These are phyloP conservation scores for Chymomyza fuscimana DNA, from an alignment of 2,888 invertebrate genomes.

Conservation along the genomic window DNA sequence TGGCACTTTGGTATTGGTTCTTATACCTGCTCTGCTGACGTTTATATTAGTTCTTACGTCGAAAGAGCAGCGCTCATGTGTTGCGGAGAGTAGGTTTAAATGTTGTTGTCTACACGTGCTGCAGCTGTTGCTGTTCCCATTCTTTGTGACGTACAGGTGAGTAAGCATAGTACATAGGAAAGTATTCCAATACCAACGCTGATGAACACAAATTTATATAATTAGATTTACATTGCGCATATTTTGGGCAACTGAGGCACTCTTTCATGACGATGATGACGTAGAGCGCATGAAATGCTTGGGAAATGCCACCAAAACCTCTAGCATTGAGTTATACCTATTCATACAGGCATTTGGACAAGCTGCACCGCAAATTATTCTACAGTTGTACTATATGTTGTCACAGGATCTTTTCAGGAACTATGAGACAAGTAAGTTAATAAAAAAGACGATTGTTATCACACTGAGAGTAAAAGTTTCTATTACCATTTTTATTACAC, in stretches of 20 bases:
- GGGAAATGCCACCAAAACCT: constrained; percentile 82
- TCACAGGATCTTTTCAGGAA: constrained; percentile 81
- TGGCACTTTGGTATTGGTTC: constrained; percentile 80
- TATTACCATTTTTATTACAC: too few relatives aligned
- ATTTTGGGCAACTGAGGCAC: constrained; percentile 88
- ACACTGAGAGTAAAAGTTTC: too few relatives aligned
- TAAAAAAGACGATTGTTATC: neutral
- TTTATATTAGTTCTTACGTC: constrained; percentile 83
- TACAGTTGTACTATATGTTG: constrained; percentile 85
- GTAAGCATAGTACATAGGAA: constrained; percentile 7
- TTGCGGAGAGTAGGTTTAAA: constrained; percentile 73
- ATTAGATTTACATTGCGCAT: constrained; percentile 86
- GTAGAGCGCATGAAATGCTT: constrained; percentile 83
- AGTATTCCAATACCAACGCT: neutral
- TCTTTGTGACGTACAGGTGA: constrained; percentile 83
- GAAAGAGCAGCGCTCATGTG: constrained; percentile 81
- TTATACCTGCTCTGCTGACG: constrained; percentile 82
- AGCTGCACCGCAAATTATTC: constrained; percentile 86
- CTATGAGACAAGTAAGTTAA: constrained; percentile 84
- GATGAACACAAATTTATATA: neutral
- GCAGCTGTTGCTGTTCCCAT: constrained; percentile 73
- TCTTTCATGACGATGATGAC: constrained; percentile 82
- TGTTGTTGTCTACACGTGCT: constrained; percentile 61
- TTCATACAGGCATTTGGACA: constrained; percentile 90
- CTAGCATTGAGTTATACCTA: constrained; percentile 87